phyloP scores from a whole-genome alignment of 2,797 vertebrate species.

The Pseudocheirus occidentalis region DNA sequence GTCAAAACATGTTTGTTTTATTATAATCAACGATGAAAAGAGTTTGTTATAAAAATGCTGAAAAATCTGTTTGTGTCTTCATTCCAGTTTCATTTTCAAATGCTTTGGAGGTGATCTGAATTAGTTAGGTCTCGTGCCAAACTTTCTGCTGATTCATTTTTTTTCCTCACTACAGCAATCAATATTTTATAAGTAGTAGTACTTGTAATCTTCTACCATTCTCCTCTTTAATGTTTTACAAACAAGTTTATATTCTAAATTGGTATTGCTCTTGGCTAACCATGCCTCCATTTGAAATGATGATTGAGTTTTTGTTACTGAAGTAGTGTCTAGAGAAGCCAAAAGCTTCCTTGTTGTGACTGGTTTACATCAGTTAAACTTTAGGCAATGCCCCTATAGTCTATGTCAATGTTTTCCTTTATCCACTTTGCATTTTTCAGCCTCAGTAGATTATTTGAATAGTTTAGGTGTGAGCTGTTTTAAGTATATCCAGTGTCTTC shows the following conservation, averaged over 20 bases:
- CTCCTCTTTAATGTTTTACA: not conserved
- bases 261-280: not conserved
- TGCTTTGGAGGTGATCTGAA: not conserved
- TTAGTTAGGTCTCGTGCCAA: not conserved
- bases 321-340: not conserved
- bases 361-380: not conserved
- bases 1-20: not conserved
- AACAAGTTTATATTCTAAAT: not conserved
- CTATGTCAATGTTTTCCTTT: not conserved
- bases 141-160: not conserved
- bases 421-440: not conserved
- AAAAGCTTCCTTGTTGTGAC: not conserved
- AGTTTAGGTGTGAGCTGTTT: not conserved
- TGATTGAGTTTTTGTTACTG: not conserved
- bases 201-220: not conserved
- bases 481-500: not conserved
- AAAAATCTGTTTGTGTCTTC: not conserved
- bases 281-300: not conserved
- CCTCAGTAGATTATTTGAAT: not conserved
- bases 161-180: not conserved
- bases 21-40: not conserved
- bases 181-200: not conserved
- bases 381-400: not conserved
- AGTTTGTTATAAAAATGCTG: not conserved
- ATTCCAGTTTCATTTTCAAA: not conserved